Evolutionary conservation across 2,888 invertebrate species (phyloP).

Genomic region (Mesorhabditis belari): DNA sequence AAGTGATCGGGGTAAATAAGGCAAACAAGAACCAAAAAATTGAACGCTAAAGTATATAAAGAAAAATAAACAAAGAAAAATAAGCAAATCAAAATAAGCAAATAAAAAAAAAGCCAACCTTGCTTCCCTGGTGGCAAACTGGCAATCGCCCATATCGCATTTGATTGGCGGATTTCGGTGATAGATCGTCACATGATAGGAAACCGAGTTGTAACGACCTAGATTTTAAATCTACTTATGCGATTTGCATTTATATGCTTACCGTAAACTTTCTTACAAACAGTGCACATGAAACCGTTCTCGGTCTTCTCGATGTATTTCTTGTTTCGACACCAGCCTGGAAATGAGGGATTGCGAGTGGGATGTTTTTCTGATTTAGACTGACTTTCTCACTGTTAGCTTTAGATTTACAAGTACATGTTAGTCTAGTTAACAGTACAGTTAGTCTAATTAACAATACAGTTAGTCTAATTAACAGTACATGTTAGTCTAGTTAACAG

Average conservation of each 20-base stretch:
- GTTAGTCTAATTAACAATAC: too few species aligned
- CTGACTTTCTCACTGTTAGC: neutral
- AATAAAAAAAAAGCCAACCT: too few species aligned
- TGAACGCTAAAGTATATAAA: neutral
- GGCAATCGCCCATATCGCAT: constrained; percentile 51
- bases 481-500: too few species aligned
- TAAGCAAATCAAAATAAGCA: too few species aligned
- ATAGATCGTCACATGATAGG: constrained; percentile 53
- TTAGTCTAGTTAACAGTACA: too few species aligned
- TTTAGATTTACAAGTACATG: too few species aligned
- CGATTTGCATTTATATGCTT: neutral
- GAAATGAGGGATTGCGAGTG: neutral
- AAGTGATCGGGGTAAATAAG: too few species aligned
- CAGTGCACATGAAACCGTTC: constrained; percentile 44
- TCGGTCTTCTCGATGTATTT: constrained; percentile 50
- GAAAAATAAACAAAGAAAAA: neutral
- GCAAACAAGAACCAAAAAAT: neutral
- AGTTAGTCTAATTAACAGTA: too few species aligned
- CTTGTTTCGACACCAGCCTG: constrained; percentile 52
- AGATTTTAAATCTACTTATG: neutral
- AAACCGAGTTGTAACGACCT: constrained; percentile 51
- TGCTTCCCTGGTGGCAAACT: constrained; percentile 49
- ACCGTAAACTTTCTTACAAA: constrained; percentile 50
- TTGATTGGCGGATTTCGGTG: constrained; percentile 53
- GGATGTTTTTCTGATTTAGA: neutral